Evolutionary conservation across 2,888 invertebrate species (phyloP), one percentile per base, ranked within the genome.

Genomic region (Deilephila elpenor): DNA sequence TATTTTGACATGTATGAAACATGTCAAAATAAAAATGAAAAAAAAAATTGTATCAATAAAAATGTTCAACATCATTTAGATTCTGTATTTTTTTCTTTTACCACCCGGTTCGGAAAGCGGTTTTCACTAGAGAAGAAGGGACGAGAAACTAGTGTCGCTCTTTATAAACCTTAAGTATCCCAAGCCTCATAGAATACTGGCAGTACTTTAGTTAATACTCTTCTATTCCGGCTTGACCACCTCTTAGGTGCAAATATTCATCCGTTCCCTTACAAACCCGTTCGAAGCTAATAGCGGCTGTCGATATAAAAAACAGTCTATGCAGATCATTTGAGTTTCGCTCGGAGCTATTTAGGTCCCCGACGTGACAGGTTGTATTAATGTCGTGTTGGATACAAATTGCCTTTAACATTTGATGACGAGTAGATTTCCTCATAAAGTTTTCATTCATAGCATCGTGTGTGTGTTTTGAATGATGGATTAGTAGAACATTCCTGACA

Each of bases 351-450:
- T 67, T 67, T 67, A 67, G 67, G 67, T 67, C 67, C 51, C 17
- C 17, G 67, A 25, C 67, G 67, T 67, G 51, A 51, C 67, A 67
- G 67, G 64, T 51, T n/a, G 44, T 67, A 25, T 51, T 25, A 17
- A 25, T 51, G 44, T 51, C 67, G 44, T 14, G 44, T 67, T 67
- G 67, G 67, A 67, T 67, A 67, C 67, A 67, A 67, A 67, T 67
- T 67, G 67, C 25, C 67, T 67, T 51, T 67, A 64, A 67, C 25
- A 25, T 67, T 17, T 51, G 67, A 67, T 67, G 67, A 64, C 44
- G 44, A 67, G 51, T 67, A 67, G 67, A 67, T 67, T 67, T 67
- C 67, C 67, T 67, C 67, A 67, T 67, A 44, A 67, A 67, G 25
- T 51, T 67, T 67, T 67, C 67, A 67, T 67, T 67, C 67, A 67